Conservation (phyloP, 2,888 invertebrate genomes). For the Coronaproctus castanopsis region DNA sequence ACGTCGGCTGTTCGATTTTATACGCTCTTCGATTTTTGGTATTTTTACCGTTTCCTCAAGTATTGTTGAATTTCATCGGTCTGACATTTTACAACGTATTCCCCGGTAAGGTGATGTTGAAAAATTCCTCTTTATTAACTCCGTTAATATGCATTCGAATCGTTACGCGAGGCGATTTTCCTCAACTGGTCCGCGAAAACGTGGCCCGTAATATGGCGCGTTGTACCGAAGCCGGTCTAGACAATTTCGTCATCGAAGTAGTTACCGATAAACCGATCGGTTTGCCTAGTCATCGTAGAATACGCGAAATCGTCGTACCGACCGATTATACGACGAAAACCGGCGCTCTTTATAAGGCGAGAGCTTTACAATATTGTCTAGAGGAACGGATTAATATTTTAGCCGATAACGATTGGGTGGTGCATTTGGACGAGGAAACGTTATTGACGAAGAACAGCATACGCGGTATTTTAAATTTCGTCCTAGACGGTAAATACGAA, state of each 20-base stretch:
- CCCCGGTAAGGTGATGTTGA: constrained; percentile 69
- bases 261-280: constrained; percentile 76
- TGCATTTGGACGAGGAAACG: constrained; percentile 92
- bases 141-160: constrained; percentile 87
- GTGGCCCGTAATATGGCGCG: constrained; percentile 68
- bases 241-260: constrained; percentile 89
- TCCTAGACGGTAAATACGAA: constrained; percentile 78
- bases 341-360: constrained; percentile 81
- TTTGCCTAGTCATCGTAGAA: constrained; percentile 50
- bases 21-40: constrained; percentile 60
- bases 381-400: constrained; percentile 72
- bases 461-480: constrained; percentile 78
- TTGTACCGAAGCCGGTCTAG: constrained; percentile 71
- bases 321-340: constrained; percentile 65
- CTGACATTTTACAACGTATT: constrained; percentile 80
- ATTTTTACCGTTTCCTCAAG: constrained; percentile 71
- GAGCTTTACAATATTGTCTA: constrained; percentile 85
- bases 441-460: constrained; percentile 79
- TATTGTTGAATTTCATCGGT: constrained; percentile 69
- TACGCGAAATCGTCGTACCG: constrained; percentile 77
- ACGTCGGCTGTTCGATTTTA: constrained; percentile 46
- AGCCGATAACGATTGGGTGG: constrained; percentile 81
- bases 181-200: constrained; percentile 70
- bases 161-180: constrained; percentile 85
- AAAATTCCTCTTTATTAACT: constrained; percentile 74